Conservation (phyloP, 2,113 vertebrate species). For the Verasper variegatus region DNA sequence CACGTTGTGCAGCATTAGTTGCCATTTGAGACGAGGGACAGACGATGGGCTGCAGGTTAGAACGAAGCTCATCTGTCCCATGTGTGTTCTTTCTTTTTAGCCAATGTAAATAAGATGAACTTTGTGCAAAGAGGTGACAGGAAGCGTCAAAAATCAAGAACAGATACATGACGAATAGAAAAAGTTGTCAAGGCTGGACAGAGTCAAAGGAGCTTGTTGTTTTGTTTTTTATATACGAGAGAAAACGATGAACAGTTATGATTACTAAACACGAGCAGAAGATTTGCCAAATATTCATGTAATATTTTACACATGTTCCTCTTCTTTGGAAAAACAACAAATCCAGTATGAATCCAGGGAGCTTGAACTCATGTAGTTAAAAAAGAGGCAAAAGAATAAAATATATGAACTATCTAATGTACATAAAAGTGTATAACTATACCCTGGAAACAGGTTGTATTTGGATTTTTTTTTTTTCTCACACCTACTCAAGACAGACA, state of each 20-base stretch:
- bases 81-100: neutral
- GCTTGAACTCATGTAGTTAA: no score
- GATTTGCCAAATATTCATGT: no score
- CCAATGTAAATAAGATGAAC: constrained; percentile 24
- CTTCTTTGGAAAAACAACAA: no score
- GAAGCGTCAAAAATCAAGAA: neutral
- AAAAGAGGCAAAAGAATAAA: no score
- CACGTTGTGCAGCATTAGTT: constrained; percentile 28
- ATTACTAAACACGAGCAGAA: no score
- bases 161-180: neutral
- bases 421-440: neutral
- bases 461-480: no score
- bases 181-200: neutral
- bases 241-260: no score
- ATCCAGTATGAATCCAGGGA: no score
- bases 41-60: constrained; percentile 11
- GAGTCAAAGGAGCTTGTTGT: neutral
- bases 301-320: no score
- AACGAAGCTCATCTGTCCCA: constrained; percentile 1
- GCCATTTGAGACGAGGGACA: constrained; percentile 24
- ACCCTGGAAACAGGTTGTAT: neutral
- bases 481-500: no score
- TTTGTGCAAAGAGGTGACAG: constrained; percentile 8
- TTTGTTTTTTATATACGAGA: neutral
- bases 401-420: neutral